Evolutionary conservation across 2,113 vertebrate genomes (phyloP), one percentile per base, ranked within the genome.

Genomic region (Ameiurus melas): DNA sequence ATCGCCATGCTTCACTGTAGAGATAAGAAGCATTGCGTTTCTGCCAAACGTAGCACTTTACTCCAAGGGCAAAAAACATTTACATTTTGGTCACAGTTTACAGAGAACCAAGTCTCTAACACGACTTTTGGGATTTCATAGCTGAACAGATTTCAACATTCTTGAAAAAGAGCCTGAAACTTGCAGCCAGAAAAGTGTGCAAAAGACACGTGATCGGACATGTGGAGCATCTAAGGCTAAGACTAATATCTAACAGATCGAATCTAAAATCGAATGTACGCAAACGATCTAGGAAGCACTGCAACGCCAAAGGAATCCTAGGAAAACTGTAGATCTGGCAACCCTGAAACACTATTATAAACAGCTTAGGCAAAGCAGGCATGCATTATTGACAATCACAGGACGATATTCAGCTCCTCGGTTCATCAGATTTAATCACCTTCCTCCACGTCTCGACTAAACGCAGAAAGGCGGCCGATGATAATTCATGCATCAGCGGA

Each of bases 351-450:
- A 30, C 43, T 70, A 33, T 85, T 25, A 71, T 30, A 85, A 71
- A 36, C 47, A 9, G 5, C 75, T 78, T 66, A 19, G 47, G n/a
- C 47, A 19, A 47, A 39, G 73, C 36, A 9, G 33, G 20, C 39
- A 10, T 4, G 4, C 20, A 27, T 77, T 47, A 77, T 77, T 55
- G 14, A 55, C 33, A 27, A 25, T 14, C 10, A 82, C 66, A 87
- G 13, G 85, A 4, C 47, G 79, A 86, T 68, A 57, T 71, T 64
- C 82, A 80, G 71, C 79, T 88, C 87, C 86, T 73, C 51, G 71
- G 70, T 88, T 88, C 87, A 86, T 55, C 27, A 71, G 58, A 82
- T 85, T 90, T 86, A 64, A 88, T 88, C 84, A 85, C 43, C 47
- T 20, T 75, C 33, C 47, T 58, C 60, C 36, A 70, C 66, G 47